Evolutionary conservation across 92 coral and sea anemone genomes (phyloP).

Genomic region (Nematostella vectensis): DNA sequence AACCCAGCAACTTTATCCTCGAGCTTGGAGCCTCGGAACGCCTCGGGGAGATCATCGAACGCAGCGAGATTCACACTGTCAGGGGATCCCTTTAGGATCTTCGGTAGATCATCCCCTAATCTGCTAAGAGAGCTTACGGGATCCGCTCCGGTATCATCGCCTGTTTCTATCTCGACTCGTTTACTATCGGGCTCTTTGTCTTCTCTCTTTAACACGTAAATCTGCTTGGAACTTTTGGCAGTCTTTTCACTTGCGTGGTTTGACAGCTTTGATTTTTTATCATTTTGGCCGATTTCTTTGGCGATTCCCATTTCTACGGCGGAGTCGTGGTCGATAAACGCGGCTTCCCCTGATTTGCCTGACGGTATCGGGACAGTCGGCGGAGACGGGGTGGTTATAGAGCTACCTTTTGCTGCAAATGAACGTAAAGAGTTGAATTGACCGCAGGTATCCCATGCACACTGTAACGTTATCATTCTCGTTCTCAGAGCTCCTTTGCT

Average conservation of each 20-base stretch:
- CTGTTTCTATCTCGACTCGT: conserved; percentile 27
- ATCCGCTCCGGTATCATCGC: conserved; percentile 6
- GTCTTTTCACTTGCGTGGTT: neutral
- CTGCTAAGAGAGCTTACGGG: conserved; percentile 3
- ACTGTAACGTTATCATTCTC: too few relatives aligned
- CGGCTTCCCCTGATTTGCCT: too few relatives aligned
- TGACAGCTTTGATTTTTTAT: neutral
- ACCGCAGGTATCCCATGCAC: too few relatives aligned
- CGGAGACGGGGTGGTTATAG: too few relatives aligned
- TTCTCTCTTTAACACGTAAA: too few relatives aligned
- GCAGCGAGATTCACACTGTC: neutral
- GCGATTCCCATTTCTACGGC: conserved; percentile 22
- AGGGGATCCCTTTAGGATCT: neutral
- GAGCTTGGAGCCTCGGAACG: neutral
- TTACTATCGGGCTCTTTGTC: neutral
- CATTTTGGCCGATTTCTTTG: conserved; percentile 7
- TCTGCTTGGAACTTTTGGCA: neutral
- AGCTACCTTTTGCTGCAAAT: too few relatives aligned
- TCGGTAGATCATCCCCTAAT: neutral
- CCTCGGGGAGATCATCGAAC: conserved; percentile 5
- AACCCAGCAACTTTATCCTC: neutral
- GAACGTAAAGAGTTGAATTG: too few relatives aligned
- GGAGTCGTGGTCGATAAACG: too few relatives aligned
- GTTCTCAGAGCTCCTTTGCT: too few relatives aligned
- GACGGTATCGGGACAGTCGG: too few relatives aligned